Evolutionary conservation across 2,888 invertebrate genomes (phyloP), one percentile per base, ranked within the genome.

Genomic region (Drosophila nigricruria): DNA sequence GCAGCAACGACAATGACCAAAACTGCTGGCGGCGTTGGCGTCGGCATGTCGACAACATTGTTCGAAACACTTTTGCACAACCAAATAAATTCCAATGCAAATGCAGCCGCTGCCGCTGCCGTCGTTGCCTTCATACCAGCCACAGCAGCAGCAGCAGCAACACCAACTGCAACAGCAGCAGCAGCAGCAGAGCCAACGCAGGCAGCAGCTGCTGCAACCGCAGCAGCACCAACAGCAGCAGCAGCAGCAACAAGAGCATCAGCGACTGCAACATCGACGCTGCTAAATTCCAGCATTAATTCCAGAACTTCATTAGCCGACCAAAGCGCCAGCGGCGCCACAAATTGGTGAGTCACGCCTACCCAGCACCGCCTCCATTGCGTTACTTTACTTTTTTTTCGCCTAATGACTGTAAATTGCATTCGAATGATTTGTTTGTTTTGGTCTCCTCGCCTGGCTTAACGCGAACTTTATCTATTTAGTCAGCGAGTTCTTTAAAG

Each of bases 81-180:
- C 89, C 91, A 91, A 86, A 88, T 91, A 87, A 91, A 91, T 91
- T 91, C 91, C 86, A 89, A 81, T 81, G 74, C 82, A 79, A 73
- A 80, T 70, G 71, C 84, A 79, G 67, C 76, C 69, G 71, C 63
- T 42, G 70, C 47, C 27, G 61, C 36, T 27, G 42, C 62, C 12
- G 34, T 42, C 47, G 42, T 45, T 53, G 43, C 70, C 57, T 27
- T 69, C 57, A 47, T 66, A 54, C 59, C 69, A 63, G 49, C 54
- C 68, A 30, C 59, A 45, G 56, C 77, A 68, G 66, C 70, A 70
- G 63, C 81, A 75, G 10, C 75, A 71, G 56, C 80, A 69, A 32
- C 65, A 20, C 1, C 30, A 49, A 14, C 49, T 1, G 25, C 52
- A 53, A 10, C 70, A 52, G 53, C 77, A 72, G 62, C 75, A 69